Evolutionary conservation across 2,797 vertebrate genomes (phyloP).

Genomic region (Arrhamphus sclerolepis): DNA sequence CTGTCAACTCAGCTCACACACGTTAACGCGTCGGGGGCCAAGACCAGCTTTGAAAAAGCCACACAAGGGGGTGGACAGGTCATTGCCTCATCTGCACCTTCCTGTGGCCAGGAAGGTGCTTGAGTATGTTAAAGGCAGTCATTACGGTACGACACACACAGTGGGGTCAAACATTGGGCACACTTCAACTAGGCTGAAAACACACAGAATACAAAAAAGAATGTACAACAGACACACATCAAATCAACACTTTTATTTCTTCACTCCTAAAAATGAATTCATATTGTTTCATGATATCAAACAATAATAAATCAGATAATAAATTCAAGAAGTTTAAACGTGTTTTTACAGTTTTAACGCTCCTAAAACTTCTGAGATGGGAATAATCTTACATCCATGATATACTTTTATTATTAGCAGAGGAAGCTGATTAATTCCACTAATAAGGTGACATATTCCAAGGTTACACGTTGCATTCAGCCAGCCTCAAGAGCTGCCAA

Average conservation of each 20-base stretch:
- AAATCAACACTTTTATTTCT: slow-evolving; percentile 15
- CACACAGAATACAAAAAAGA: slow-evolving; percentile 34
- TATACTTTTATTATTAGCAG: slow-evolving; percentile 36
- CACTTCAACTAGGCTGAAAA: slow-evolving; percentile 46
- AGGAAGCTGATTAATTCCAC: slow-evolving; percentile 47
- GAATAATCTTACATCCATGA: slow-evolving; percentile 19
- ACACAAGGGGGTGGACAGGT: slow-evolving; percentile 67
- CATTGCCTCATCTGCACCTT: slow-evolving; percentile 72
- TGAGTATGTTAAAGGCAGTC: slow-evolving; percentile 65
- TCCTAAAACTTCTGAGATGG: slow-evolving; percentile 22
- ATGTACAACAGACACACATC: slow-evolving; percentile 26
- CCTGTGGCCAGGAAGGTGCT: slow-evolving; percentile 71
- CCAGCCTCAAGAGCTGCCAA: slow-evolving; percentile 49
- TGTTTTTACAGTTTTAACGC: slow-evolving; percentile 16
- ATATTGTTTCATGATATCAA: slow-evolving; percentile 18
- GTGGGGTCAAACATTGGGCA: slow-evolving; percentile 69
- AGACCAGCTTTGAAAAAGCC: slow-evolving; percentile 56
- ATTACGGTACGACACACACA: slow-evolving; percentile 68
- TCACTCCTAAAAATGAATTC: slow-evolving; percentile 10
- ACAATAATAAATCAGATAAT: slow-evolving; percentile 6
- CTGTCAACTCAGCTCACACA: slow-evolving; percentile 80
- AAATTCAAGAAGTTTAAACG: slow-evolving; percentile 27
- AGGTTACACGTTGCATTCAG: slow-evolving; percentile 64
- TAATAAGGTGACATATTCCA: slow-evolving; percentile 60
- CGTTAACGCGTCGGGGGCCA: slow-evolving; percentile 65